phyloP scores from a whole-genome alignment of 2,888 invertebrate species.

The Athalia cordata region DNA sequence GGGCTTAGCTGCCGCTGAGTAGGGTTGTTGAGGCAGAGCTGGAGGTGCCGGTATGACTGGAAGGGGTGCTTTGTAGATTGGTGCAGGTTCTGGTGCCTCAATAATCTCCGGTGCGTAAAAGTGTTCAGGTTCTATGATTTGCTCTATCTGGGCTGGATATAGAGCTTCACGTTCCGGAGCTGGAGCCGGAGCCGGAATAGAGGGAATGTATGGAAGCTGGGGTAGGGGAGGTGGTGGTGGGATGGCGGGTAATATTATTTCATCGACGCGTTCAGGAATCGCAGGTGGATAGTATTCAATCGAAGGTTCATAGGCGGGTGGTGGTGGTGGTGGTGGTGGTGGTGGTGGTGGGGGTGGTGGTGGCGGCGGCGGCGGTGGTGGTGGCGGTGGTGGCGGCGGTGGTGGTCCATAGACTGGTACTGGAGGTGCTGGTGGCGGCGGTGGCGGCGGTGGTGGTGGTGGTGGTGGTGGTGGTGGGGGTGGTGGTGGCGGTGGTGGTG shows the following conservation, averaged over 20 bases:
- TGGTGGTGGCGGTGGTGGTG: slow-evolving; percentile 3
- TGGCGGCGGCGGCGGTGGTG: neutral
- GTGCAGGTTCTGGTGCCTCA: slow-evolving; percentile 33
- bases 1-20: neutral
- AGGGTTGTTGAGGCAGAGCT: neutral
- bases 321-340: slow-evolving; percentile 23
- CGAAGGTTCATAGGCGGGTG: slow-evolving; percentile 4
- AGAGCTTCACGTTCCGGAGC: neutral
- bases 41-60: slow-evolving; percentile 4
- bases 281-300: neutral
- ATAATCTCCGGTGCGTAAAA: neutral
- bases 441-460: slow-evolving; percentile 7
- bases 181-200: neutral
- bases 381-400: neutral
- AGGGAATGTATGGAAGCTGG: neutral
- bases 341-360: neutral
- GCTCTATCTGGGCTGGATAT: no score
- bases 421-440: slow-evolving; percentile 7
- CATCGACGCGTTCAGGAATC: neutral
- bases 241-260: neutral
- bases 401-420: slow-evolving; percentile 36
- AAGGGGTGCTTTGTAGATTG: slow-evolving; percentile 10
- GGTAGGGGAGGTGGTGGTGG: slow-evolving; percentile 37
- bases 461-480: slow-evolving; percentile 17
- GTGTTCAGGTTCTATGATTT: neutral